phyloP scores from a whole-genome alignment of 2,888 invertebrate species.

The Laothoe populi region DNA sequence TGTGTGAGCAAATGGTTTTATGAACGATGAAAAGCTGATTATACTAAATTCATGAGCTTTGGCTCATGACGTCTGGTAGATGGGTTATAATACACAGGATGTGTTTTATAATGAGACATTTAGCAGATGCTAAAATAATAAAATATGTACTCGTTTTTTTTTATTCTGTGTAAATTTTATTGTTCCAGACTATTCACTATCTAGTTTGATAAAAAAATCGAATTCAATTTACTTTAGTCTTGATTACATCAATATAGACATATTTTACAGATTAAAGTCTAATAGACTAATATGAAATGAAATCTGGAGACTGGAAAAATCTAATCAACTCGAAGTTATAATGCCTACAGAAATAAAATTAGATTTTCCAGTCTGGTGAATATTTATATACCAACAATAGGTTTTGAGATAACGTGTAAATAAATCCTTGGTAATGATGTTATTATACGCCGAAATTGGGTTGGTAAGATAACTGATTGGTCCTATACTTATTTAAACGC shows the following conservation, averaged over 20 bases:
- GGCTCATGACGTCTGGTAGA: no score
- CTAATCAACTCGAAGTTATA: background rate
- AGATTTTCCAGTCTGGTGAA: slow-evolving; percentile 10
- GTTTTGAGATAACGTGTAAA: background rate
- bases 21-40: no score
- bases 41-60: no score
- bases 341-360: slow-evolving; percentile 2
- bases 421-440: slow-evolving; percentile 7
- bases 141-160: no score
- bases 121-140: no score
- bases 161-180: no score
- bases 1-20: no score
- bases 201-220: background rate
- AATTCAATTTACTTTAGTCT: no score
- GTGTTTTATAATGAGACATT: no score
- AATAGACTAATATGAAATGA: background rate
- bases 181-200: no score
- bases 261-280: background rate
- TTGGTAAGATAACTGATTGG: background rate
- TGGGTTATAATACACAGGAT: no score
- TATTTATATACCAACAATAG: slow-evolving; percentile 6
- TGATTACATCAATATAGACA: background rate
- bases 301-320: background rate
- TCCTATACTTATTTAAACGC: background rate
- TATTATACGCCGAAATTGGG: background rate